Conservation (phyloP, 1,140 invertebrate genomes). For the Agraylea sexmaculata region DNA sequence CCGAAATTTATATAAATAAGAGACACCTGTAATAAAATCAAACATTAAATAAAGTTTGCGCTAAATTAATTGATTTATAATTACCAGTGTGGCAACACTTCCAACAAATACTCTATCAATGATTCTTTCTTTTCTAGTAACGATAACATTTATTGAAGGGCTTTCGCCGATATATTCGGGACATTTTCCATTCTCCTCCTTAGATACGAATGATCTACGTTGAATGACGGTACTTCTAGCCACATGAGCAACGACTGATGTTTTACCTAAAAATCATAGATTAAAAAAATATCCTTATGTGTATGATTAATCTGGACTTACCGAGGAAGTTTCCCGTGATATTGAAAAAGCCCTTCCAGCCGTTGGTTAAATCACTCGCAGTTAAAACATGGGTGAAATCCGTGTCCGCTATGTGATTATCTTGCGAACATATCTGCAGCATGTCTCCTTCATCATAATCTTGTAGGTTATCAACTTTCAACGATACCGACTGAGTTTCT, state of each 20-base stretch:
- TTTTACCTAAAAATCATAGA: constrained; percentile 18
- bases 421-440: constrained; percentile 20
- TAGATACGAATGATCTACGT: not conserved
- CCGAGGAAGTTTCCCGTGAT: constrained; percentile 53
- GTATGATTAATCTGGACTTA: constrained; percentile 25
- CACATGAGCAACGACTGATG: constrained; percentile 3
- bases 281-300: constrained; percentile 10
- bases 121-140: constrained; percentile 47
- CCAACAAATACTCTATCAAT: constrained; percentile 68
- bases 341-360: constrained; percentile 36
- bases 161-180: constrained; percentile 15
- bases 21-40: constrained; percentile 34
- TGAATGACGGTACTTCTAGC: constrained; percentile 1
- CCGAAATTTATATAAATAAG: constrained; percentile 90
- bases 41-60: not conserved
- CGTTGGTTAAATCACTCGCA: constrained; percentile 15
- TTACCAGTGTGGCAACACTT: constrained; percentile 66
- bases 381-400: constrained; percentile 24
- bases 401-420: constrained; percentile 23
- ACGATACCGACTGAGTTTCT: constrained; percentile 23
- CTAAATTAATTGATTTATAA: constrained; percentile 15
- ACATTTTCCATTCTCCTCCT: constrained; percentile 11
- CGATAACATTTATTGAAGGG: constrained; percentile 40
- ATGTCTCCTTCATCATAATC: constrained; percentile 22
- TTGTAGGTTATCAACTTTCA: constrained; percentile 22